phyloP scores from a whole-genome alignment of 1,140 invertebrate genomes.

The Pseudobourletiella spinata region DNA sequence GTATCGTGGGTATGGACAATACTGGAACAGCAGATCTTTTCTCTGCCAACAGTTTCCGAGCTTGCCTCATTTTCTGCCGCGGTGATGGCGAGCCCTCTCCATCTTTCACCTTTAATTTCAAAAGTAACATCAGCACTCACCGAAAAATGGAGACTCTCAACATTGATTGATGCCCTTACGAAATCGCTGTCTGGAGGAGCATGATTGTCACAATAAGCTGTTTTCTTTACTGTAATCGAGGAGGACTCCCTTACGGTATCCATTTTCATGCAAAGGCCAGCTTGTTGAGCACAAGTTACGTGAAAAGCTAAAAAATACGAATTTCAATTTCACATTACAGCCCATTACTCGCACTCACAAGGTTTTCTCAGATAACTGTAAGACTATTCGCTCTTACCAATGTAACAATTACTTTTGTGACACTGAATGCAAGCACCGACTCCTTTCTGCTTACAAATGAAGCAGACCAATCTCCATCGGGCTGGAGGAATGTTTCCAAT shows the following conservation, averaged over 20 bases:
- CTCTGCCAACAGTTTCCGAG: slow-evolving; percentile 65
- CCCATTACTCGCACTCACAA: background rate
- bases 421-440: slow-evolving; percentile 97
- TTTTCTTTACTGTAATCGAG: slow-evolving; percentile 73
- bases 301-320: slow-evolving; percentile 66
- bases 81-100: slow-evolving; percentile 9
- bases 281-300: slow-evolving; percentile 96
- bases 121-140: too few relatives aligned
- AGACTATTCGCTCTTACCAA: too few relatives aligned
- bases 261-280: slow-evolving; percentile 92
- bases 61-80: slow-evolving; percentile 63
- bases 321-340: background rate
- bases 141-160: too few relatives aligned
- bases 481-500: slow-evolving; percentile 92
- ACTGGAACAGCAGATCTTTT: slow-evolving; percentile 82
- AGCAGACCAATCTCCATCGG: slow-evolving; percentile 89
- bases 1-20: slow-evolving; percentile 88
- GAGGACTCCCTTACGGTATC: slow-evolving; percentile 74
- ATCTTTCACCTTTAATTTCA: too few relatives aligned
- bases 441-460: slow-evolving; percentile 88
- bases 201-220: slow-evolving; percentile 91
- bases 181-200: slow-evolving; percentile 65
- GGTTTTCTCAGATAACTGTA: too few relatives aligned
- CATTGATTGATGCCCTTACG: too few relatives aligned
- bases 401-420: slow-evolving; percentile 90